These are phyloP conservation scores for Platerodrilus igneus DNA, from an alignment of 2,888 invertebrate species.

Conservation along the genomic window DNA sequence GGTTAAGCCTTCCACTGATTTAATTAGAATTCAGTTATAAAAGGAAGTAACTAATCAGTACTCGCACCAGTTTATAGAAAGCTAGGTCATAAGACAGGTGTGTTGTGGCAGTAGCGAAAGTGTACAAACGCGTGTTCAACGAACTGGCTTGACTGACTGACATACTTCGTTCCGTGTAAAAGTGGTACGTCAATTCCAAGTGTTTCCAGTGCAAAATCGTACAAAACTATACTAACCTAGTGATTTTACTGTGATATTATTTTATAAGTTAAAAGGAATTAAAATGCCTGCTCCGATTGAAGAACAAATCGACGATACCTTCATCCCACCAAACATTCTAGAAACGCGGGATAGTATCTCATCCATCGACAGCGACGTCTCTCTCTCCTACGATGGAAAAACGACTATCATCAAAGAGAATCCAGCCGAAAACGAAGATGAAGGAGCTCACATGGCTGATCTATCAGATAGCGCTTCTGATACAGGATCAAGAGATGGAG, in stretches of 20 bases:
- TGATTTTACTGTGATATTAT: slow-evolving; percentile 43
- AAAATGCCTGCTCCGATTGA: slow-evolving; percentile 43
- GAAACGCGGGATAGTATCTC: slow-evolving; percentile 58
- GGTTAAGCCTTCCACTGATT: slow-evolving; percentile 10
- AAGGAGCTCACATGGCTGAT: slow-evolving; percentile 59
- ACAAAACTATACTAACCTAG: slow-evolving; percentile 32
- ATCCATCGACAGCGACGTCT: slow-evolving; percentile 58
- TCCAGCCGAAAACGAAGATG: slow-evolving; percentile 49
- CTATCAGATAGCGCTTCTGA: slow-evolving; percentile 64
- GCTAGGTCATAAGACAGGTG: slow-evolving; percentile 45
- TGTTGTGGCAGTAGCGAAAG: slow-evolving; percentile 46
- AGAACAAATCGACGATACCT: slow-evolving; percentile 42
- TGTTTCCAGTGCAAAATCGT: slow-evolving; percentile 12
- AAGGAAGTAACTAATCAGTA: slow-evolving; percentile 22
- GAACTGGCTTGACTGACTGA: no score
- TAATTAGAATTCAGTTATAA: slow-evolving; percentile 27
- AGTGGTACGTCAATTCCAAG: slow-evolving; percentile 5
- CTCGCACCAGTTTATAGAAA: slow-evolving; percentile 39
- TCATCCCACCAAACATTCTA: slow-evolving; percentile 51
- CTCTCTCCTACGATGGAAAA: slow-evolving; percentile 52
- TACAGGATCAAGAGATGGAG: slow-evolving; percentile 57
- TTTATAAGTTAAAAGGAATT: slow-evolving; percentile 29
- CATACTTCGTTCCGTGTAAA: slow-evolving; percentile 15
- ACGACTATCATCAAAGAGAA: slow-evolving; percentile 21
- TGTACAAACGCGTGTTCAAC: slow-evolving; percentile 26